phyloP scores from a whole-genome alignment of 2,113 vertebrate genomes.

The Sprattus sprattus region DNA sequence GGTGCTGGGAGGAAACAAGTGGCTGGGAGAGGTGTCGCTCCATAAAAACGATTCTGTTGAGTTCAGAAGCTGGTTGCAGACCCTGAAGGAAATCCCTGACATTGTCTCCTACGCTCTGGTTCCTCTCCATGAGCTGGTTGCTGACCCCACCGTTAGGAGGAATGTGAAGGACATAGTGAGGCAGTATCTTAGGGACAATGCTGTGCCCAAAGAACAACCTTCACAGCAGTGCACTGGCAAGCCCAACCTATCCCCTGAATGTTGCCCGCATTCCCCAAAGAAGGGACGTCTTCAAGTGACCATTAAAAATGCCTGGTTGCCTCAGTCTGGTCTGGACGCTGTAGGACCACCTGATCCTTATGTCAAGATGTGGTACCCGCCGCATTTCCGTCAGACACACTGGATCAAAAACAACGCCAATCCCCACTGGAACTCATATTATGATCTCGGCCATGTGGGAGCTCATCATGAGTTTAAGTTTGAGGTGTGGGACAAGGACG shows the following conservation, averaged over 20 bases:
- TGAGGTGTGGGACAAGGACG: constrained; percentile 36
- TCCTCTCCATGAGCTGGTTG: constrained; percentile 22
- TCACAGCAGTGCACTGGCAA: not conserved
- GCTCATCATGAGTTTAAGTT: not conserved
- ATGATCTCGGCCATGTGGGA: constrained; percentile 14
- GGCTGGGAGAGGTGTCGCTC: constrained; percentile 19
- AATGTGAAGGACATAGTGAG: not conserved
- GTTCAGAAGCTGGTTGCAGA: constrained; percentile 12
- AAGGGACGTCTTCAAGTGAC: not conserved
- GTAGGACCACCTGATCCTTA: not conserved
- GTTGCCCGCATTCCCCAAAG: constrained; percentile 3
- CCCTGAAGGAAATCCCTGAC: not conserved
- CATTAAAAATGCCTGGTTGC: not conserved
- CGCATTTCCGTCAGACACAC: not conserved
- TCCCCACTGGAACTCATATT: constrained; percentile 12
- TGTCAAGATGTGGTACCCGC: not conserved
- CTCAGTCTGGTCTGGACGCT: not conserved
- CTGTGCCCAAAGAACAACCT: not conserved
- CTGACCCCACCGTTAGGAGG: not conserved
- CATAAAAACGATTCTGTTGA: not conserved
- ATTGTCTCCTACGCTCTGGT: constrained; percentile 20
- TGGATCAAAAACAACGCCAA: not conserved
- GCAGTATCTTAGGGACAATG: not conserved
- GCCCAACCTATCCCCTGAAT: not conserved
- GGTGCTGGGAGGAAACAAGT: not conserved